A percentile compares a stretch with the other conserved stretches of the same genome.
phyloP scores from a whole-genome alignment of 1,140 invertebrate species.

The Cydia strobilella region DNA sequence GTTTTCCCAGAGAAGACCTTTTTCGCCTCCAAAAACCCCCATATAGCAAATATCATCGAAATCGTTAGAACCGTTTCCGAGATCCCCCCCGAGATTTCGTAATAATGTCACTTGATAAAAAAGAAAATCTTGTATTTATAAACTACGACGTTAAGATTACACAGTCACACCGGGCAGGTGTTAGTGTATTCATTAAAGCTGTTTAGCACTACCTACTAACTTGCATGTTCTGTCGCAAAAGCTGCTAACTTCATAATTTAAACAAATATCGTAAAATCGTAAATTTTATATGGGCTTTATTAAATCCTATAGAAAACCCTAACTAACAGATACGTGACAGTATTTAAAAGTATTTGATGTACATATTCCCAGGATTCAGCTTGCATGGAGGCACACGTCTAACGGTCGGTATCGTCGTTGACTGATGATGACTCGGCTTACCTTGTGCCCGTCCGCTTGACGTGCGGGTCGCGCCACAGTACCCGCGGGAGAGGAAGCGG shows the following conservation, averaged over 20 bases:
- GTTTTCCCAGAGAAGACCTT: no score
- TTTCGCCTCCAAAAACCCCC: no score
- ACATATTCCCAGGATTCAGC: slow-evolving; percentile 3
- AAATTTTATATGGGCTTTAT: neutral
- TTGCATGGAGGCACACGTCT: slow-evolving; percentile 13
- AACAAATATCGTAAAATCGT: neutral
- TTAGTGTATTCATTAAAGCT: no score
- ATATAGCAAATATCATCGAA: no score
- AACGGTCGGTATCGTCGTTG: slow-evolving; percentile 48
- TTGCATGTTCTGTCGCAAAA: no score
- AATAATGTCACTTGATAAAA: no score
- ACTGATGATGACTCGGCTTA: slow-evolving; percentile 56
- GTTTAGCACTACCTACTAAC: no score
- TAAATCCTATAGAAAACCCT: neutral
- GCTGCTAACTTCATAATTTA: neutral
- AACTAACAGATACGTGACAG: neutral
- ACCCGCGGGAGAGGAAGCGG: neutral
- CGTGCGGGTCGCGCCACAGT: slow-evolving; percentile 35
- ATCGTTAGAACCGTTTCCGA: no score
- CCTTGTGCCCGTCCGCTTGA: slow-evolving; percentile 61
- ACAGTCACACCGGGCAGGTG: no score
- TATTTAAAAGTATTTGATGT: neutral
- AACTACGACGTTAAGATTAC: no score
- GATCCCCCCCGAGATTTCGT: no score
- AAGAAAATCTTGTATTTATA: no score